phyloP scores from a whole-genome alignment of 2,888 invertebrate species.

The Meiosimyza decipiens region DNA sequence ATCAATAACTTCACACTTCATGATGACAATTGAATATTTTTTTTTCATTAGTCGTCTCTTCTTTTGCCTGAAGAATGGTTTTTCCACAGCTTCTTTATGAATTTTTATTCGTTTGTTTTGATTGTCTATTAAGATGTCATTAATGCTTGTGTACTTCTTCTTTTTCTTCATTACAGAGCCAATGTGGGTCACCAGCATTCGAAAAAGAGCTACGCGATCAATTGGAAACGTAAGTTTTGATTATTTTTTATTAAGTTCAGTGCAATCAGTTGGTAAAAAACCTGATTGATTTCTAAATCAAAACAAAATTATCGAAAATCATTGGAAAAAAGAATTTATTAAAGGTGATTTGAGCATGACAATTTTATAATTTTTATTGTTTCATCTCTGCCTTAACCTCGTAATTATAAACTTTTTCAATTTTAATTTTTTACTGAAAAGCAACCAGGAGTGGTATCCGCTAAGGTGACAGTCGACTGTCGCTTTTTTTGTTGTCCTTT shows the following conservation, averaged over 20 bases:
- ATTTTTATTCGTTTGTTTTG: conserved; percentile 49
- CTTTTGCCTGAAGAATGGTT: neutral
- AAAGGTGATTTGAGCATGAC: too few relatives aligned
- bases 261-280: too few relatives aligned
- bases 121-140: conserved; percentile 55
- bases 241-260: neutral
- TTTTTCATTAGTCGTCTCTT: neutral
- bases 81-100: conserved; percentile 30
- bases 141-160: conserved; percentile 50
- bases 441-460: too few relatives aligned
- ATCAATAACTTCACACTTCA: conserved; percentile 22
- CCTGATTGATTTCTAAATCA: too few relatives aligned
- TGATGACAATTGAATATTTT: conserved; percentile 13
- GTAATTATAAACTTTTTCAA: too few relatives aligned
- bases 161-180: conserved; percentile 61
- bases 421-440: too few relatives aligned
- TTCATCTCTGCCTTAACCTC: too few relatives aligned
- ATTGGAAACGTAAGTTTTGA: conserved; percentile 64
- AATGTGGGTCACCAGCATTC: conserved; percentile 66
- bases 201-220: conserved; percentile 66
- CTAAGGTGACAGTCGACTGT: too few relatives aligned
- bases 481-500: too few relatives aligned
- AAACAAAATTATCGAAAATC: too few relatives aligned
- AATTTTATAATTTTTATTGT: too few relatives aligned
- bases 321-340: neutral